Evolutionary conservation across 2,888 invertebrate genomes (phyloP).

Genomic region (Sturmia bella): DNA sequence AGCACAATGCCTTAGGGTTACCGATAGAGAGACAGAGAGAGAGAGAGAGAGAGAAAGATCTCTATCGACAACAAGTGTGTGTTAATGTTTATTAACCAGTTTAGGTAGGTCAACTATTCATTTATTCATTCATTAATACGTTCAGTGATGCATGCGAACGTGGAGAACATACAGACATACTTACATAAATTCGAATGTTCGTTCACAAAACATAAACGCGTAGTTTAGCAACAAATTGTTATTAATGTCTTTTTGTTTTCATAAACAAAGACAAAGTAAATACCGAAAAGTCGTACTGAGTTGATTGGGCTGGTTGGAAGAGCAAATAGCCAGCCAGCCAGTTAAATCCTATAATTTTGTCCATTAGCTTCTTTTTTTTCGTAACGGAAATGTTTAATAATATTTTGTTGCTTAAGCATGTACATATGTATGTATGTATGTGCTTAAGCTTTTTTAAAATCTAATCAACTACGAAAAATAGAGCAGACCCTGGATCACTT

Average conservation of each 20-base stretch:
- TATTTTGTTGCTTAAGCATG: no score
- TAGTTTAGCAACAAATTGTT: constrained; percentile 41
- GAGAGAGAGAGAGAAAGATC: constrained; percentile 35
- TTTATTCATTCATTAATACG: constrained; percentile 39
- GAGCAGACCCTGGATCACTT: no score
- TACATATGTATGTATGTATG: no score
- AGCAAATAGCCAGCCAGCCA: constrained; percentile 26
- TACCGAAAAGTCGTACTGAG: constrained; percentile 23
- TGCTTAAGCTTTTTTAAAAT: not conserved
- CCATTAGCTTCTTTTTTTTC: no score
- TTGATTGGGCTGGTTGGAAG: constrained; percentile 42
- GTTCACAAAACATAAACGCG: not conserved
- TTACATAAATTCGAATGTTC: no score
- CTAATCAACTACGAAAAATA: no score
- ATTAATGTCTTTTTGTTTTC: constrained; percentile 32
- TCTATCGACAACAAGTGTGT: constrained; percentile 28
- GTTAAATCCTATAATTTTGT: constrained; percentile 15
- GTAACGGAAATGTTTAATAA: no score
- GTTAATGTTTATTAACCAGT: constrained; percentile 7
- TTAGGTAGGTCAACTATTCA: constrained; percentile 55
- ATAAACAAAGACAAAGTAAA: constrained; percentile 8
- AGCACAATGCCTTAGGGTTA: no score
- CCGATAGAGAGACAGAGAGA: no score
- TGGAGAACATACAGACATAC: not conserved
- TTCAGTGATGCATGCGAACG: constrained; percentile 45